Evolutionary conservation across 2,113 vertebrate genomes (phyloP), one percentile per base, ranked within the genome.

Genomic region (Aegypius monachus): DNA sequence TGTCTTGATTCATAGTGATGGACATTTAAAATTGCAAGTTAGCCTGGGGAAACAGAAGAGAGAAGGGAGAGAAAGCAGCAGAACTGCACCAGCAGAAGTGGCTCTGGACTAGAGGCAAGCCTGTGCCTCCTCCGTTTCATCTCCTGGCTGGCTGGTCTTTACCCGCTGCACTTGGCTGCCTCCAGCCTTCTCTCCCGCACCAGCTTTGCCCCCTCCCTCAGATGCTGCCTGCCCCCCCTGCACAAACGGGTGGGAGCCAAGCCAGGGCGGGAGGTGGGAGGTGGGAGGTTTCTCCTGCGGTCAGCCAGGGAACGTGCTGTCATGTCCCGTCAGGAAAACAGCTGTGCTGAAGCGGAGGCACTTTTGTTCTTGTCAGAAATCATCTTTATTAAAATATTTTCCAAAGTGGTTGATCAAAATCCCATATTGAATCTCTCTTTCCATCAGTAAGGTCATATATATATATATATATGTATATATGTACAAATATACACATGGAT

Each of bases 311-410:
- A 80, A 53, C 2, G 0, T 4, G 5, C 43, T 3, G 4, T 65
- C 50, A 32, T 2, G 3, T 73, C 66, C 85, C 16, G 0, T 16
- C 47, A n/a, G 22, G 52, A 78, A 74, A 77, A 85, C 40, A 79
- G 83, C 62, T 55, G 42, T 32, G 4, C 8, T 7, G 79, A 72
- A 50, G 74, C 7, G 1, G 62, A 84, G 58, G 40, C 10, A 8
- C 40, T 66, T 86, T n/a, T 42, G 55, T 77, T 82, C 61, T 82
- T 87, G 81, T 83, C 88, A 89, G 70, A 90, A 88, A 90, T 91
- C 2, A 3, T 43, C 95, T 98, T 98, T 98, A 98, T 98, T 98
- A 96, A 98, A 98, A 95, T 90, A 95, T 43, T 97, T 95, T 88
- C 81, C 81, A 61, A 92, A 97, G 90, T 56, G 48, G 23, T 92